Conservation (phyloP, 2,797 vertebrate genomes). For the Rhabdomys pumilio region DNA sequence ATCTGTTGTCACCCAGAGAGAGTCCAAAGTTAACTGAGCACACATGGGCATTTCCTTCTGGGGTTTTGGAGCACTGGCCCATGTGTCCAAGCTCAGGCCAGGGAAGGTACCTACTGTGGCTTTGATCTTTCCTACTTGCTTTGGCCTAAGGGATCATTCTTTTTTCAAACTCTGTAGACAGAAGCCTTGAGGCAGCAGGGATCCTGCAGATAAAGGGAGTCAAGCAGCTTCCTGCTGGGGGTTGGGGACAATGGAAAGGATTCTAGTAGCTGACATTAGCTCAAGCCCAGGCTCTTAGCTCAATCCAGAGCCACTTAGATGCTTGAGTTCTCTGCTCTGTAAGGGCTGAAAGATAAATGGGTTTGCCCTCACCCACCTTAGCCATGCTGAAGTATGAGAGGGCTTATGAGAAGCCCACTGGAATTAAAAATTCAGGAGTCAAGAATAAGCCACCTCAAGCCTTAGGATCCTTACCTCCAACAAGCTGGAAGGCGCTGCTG, state of each 20-base stretch:
- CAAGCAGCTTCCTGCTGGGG: not conserved
- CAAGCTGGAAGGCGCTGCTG: constrained; percentile 97
- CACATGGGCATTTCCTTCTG: not conserved
- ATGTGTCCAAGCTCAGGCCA: not conserved
- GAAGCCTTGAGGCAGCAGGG: not conserved
- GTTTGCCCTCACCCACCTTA: not conserved
- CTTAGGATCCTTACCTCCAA: constrained; percentile 93
- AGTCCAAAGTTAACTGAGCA: not conserved
- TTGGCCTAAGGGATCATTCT: not conserved
- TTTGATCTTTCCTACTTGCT: not conserved
- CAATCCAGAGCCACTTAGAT: not conserved
- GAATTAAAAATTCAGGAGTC: not conserved
- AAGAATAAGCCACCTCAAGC: not conserved
- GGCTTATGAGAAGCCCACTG: not conserved
- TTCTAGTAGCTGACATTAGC: not conserved
- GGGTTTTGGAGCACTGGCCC: no score
- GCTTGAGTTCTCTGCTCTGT: not conserved
- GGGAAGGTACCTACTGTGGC: not conserved
- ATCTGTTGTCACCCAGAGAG: not conserved
- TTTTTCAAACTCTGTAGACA: no score
- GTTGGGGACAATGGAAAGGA: not conserved
- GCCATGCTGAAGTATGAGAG: not conserved
- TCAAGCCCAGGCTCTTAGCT: not conserved
- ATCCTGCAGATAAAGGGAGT: not conserved
- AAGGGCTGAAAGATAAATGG: not conserved